Percentiles rank a stretch among this genome's conserved stretches.
These are phyloP conservation scores for Malaclemys terrapin DNA, from an alignment of 2,113 vertebrate genomes.

Conservation along the genomic window DNA sequence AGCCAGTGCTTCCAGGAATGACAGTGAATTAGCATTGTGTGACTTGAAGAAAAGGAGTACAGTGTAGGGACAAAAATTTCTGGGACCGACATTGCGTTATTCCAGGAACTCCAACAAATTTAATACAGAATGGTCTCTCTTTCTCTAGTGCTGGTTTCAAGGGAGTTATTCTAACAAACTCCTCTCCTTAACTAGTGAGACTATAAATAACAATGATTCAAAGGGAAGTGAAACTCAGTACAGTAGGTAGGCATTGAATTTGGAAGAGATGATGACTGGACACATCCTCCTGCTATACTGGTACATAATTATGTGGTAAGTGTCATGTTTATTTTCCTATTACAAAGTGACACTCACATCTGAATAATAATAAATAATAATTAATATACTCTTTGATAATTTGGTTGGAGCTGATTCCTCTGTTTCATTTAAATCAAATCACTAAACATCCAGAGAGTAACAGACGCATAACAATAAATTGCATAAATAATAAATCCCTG, in stretches of 20 bases:
- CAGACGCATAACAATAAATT: not conserved
- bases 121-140: not conserved
- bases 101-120: not conserved
- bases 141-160: not conserved
- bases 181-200: not conserved
- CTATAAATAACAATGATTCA: not conserved
- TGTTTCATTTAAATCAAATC: slow-evolving; percentile 63
- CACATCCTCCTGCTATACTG: not conserved
- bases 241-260: not conserved
- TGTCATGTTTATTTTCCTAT: slow-evolving; percentile 17
- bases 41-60: not conserved
- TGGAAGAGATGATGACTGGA: not conserved
- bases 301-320: not conserved
- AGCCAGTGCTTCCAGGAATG: not conserved
- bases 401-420: slow-evolving; percentile 28
- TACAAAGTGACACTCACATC: not conserved
- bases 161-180: not conserved
- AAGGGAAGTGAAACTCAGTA: not conserved
- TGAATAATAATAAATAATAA: slow-evolving; percentile 62
- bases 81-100: not conserved
- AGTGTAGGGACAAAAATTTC: not conserved
- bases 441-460: slow-evolving; percentile 44
- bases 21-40: not conserved
- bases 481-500: not conserved
- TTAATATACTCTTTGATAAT: slow-evolving; percentile 56